A percentile compares a stretch with the other conserved stretches of the same genome.
These are phyloP conservation scores for Dolichomitus sp. DNA, from an alignment of 2,888 invertebrate genomes.

Conservation along the genomic window DNA sequence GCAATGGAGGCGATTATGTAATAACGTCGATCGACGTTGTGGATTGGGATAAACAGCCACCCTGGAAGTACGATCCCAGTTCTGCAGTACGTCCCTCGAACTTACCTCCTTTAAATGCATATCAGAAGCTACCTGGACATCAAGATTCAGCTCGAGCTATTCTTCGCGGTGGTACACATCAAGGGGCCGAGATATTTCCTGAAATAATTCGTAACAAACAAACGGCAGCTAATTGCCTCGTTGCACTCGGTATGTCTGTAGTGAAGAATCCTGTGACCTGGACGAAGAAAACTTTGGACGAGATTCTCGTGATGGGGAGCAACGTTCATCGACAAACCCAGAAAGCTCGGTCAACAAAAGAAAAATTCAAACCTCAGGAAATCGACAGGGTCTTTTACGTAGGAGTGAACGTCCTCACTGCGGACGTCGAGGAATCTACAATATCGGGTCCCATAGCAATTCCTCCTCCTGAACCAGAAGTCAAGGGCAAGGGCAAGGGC, in stretches of 20 bases:
- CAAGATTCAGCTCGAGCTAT: conserved; percentile 78
- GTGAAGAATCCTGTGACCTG: conserved; percentile 81
- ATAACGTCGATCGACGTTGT: conserved; percentile 79
- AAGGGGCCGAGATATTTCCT: conserved; percentile 78
- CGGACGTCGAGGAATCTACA: conserved; percentile 76
- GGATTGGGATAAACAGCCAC: conserved; percentile 77
- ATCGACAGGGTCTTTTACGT: conserved; percentile 80
- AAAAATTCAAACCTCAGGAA: conserved; percentile 75
- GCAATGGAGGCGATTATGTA: conserved; percentile 77
- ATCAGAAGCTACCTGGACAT: conserved; percentile 73
- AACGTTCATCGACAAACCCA: conserved; percentile 76
- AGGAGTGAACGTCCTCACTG: conserved; percentile 80
- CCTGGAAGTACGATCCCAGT: conserved; percentile 80
- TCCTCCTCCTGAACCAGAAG: conserved; percentile 76
- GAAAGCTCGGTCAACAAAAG: conserved; percentile 66
- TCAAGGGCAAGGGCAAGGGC: conserved; percentile 69
- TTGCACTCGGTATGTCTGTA: conserved; percentile 80
- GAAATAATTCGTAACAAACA: conserved; percentile 76
- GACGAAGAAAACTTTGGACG: conserved; percentile 82
- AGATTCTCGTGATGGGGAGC: conserved; percentile 78
- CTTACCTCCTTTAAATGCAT: conserved; percentile 82
- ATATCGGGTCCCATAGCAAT: conserved; percentile 76
- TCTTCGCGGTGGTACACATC: conserved; percentile 77
- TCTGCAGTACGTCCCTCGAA: conserved; percentile 78
- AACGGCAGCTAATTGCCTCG: conserved; percentile 80